A percentile compares a stretch with the other conserved stretches of the same genome.
phyloP scores from a whole-genome alignment of 2,888 invertebrate genomes.

The Colletes collaris region DNA sequence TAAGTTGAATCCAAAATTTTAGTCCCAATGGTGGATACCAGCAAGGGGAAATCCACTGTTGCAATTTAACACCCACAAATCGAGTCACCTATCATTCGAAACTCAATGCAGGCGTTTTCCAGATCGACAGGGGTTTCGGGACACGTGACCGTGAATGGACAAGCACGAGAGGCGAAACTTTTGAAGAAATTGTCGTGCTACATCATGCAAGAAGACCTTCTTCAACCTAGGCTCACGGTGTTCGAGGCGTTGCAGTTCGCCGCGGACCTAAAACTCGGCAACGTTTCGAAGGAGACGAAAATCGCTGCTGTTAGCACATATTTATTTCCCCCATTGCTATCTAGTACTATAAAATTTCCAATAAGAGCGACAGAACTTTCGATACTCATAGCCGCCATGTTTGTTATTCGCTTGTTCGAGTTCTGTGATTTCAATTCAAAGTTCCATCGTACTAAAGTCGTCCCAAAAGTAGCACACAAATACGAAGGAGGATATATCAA shows the following conservation, averaged over 20 bases:
- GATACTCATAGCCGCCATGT: too few relatives aligned
- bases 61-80: neutral
- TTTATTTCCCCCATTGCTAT: neutral
- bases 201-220: constrained; percentile 96
- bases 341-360: too few relatives aligned
- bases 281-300: constrained; percentile 87
- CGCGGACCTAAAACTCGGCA: constrained; percentile 93
- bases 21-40: too few relatives aligned
- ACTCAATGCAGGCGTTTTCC: constrained; percentile 38
- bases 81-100: neutral
- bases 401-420: too few relatives aligned
- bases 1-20: too few relatives aligned
- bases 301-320: constrained; percentile 87
- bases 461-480: too few relatives aligned
- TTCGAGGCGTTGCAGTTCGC: constrained; percentile 94
- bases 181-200: constrained; percentile 96
- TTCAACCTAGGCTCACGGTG: constrained; percentile 94
- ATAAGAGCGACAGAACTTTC: too few relatives aligned
- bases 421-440: too few relatives aligned
- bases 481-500: too few relatives aligned
- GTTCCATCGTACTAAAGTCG: too few relatives aligned
- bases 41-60: too few relatives aligned
- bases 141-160: constrained; percentile 90
- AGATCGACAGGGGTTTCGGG: constrained; percentile 90
- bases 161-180: constrained; percentile 88